Percentiles rank a stretch among this genome's conserved stretches.
phyloP scores from a whole-genome alignment of 37 sponge, comb jelly and placozoan genomes.

The Halisarca cf. caerulea region DNA sequence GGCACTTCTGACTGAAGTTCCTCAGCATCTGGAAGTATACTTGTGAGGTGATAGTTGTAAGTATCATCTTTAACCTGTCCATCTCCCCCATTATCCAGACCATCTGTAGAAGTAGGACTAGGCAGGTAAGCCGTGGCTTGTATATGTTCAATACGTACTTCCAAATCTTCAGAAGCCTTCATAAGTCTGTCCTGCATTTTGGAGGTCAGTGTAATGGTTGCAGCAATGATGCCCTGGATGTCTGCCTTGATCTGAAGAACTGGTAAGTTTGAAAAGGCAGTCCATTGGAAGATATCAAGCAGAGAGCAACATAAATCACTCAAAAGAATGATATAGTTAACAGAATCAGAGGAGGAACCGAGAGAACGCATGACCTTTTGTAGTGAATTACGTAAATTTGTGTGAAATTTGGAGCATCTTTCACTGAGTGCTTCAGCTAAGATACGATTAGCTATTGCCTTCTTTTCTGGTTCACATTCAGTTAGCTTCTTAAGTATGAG shows the following conservation, averaged over 20 bases:
- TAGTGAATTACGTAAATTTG: too few species aligned
- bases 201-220: neutral
- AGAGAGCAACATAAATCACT: neutral
- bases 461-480: neutral
- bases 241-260: neutral
- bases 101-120: neutral
- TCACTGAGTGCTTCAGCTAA: constrained; percentile 59
- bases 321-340: constrained; percentile 3
- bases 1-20: constrained; percentile 36
- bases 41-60: constrained; percentile 37
- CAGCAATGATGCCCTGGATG: neutral
- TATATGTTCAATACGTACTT: neutral
- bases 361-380: too few species aligned
- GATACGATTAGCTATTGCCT: constrained; percentile 25
- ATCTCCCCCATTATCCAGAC: neutral
- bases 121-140: neutral
- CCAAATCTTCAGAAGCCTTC: neutral
- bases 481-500: neutral
- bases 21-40: constrained; percentile 55
- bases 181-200: neutral
- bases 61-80: constrained; percentile 38
- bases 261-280: neutral
- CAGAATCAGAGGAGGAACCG: too few species aligned
- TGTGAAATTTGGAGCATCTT: constrained; percentile 47
- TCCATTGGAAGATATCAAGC: neutral